A percentile compares a stretch with the other conserved stretches of the same genome.
phyloP scores from a whole-genome alignment of 2,888 invertebrate genomes.

The Coremacera marginata region DNA sequence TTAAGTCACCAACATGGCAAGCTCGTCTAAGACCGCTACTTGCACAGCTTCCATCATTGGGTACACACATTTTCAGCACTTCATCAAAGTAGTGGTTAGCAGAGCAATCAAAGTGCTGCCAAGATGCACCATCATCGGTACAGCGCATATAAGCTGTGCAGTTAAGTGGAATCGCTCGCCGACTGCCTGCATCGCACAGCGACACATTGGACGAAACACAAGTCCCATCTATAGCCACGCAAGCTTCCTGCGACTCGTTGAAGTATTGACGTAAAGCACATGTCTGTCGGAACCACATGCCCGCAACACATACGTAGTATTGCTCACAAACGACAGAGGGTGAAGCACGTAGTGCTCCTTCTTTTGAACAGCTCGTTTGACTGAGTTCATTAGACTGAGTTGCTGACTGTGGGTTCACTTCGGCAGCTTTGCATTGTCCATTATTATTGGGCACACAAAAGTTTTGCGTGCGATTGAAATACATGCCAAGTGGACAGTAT shows the following conservation, averaged over 20 bases:
- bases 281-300: constrained; percentile 47
- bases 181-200: constrained; percentile 45
- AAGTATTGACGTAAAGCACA: constrained; percentile 50
- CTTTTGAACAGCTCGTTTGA: constrained; percentile 1
- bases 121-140: constrained; percentile 45
- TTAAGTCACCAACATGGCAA: constrained; percentile 52
- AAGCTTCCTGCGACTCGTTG: constrained; percentile 44
- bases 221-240: constrained; percentile 35
- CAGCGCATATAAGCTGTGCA: constrained; percentile 52
- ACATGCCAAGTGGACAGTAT: constrained; percentile 61
- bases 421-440: constrained; percentile 47
- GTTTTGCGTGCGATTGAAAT: constrained; percentile 57
- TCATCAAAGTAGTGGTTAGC: constrained; percentile 48
- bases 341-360: constrained; percentile 38
- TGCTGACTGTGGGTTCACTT: background rate
- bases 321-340: constrained; percentile 49
- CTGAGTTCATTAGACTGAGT: background rate
- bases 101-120: constrained; percentile 48
- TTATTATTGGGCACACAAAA: constrained; percentile 58
- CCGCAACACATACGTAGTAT: constrained; percentile 53
- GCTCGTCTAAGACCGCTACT: constrained; percentile 55
- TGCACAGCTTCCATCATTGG: constrained; percentile 56
- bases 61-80: constrained; percentile 45
- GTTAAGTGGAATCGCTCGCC: constrained; percentile 44
- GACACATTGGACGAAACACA: background rate